Evolutionary conservation across 2,797 vertebrate genomes (phyloP), one percentile per base, ranked within the genome.

Genomic region (Oreortyx pictus): DNA sequence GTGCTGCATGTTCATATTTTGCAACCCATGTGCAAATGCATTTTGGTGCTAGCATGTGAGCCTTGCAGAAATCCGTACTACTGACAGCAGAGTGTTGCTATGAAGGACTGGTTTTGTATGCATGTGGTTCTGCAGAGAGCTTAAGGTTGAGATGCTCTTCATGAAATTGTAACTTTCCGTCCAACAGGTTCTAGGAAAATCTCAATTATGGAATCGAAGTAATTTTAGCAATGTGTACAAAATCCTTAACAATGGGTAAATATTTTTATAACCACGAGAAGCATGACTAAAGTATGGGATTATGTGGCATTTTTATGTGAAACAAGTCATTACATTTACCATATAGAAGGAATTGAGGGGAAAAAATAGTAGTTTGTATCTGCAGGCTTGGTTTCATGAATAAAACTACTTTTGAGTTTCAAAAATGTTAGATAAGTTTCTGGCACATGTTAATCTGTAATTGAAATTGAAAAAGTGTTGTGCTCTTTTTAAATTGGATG

Each of bases 401-500:
- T 91, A 84, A 97, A 90, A 85, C 88, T 92, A 87, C 17, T 93
- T 95, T 43, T 71, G 77, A 57, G 43, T 88, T 94, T 96, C 25
- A 90, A 86, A 93, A 92, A 41, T 70, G 47, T 91, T 60, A 94
- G 86, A 91, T 95, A 90, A 77, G 52, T 95, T 96, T 93, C 79
- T 97, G 87, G 80, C 43, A 9, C 88, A 39, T 11, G 18, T 83
- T 56, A 65, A 94, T 95, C 70, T 96, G 93, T 89, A 96, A 95
- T 87, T 76, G 88, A 93, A 94, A 84, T 81, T 41, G 54, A 92
- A 95, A 91, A 94, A 86, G 29, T 3, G 0, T 78, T 93, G n/a
- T 72, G 79, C 17, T 88, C 88, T 73, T 90, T 91, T 94, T 68
- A 68, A 96, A 97, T 97, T 96, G 95, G 67, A 68, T 94, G 95